Evolutionary conservation across 2,797 vertebrate genomes (phyloP).

Genomic region (Menidia menidia): DNA sequence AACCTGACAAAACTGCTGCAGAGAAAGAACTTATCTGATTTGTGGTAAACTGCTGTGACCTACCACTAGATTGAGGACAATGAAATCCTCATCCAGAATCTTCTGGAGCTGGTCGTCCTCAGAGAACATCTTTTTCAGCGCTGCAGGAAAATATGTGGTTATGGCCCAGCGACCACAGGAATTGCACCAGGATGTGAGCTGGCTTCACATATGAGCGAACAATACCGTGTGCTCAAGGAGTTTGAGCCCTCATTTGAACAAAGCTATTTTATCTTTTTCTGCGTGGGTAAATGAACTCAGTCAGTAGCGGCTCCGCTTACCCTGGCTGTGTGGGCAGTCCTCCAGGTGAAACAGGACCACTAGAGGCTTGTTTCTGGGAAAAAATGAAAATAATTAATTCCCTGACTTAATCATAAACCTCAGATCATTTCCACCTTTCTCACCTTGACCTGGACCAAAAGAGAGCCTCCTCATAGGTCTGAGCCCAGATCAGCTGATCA

Average conservation of each 20-base stretch:
- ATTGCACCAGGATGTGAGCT: constrained; percentile 11
- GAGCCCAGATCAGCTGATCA: constrained; percentile 94
- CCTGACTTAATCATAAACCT: constrained; percentile 3
- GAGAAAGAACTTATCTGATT: too few relatives aligned
- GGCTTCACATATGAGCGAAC: constrained; percentile 26
- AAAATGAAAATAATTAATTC: constrained; percentile 39
- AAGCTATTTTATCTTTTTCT: background rate
- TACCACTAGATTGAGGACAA: constrained; percentile 93
- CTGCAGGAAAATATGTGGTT: constrained; percentile 73
- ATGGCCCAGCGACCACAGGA: background rate
- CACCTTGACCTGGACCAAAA: constrained; percentile 89
- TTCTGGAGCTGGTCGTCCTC: constrained; percentile 89
- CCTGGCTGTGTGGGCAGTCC: constrained; percentile 92
- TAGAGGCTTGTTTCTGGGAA: constrained; percentile 91
- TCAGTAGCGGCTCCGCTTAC: constrained; percentile 69
- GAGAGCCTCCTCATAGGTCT: constrained; percentile 95
- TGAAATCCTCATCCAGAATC: constrained; percentile 87
- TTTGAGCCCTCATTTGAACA: too few relatives aligned
- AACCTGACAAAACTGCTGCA: too few relatives aligned
- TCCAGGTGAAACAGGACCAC: constrained; percentile 95
- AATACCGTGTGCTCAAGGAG: constrained; percentile 1
- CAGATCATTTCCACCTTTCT: constrained; percentile 23
- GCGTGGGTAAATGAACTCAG: background rate
- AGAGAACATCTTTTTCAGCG: constrained; percentile 89
- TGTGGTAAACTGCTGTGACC: constrained; percentile 54